Conservation (phyloP, 2,888 invertebrate genomes). For the Spilosoma lubricipeda region DNA sequence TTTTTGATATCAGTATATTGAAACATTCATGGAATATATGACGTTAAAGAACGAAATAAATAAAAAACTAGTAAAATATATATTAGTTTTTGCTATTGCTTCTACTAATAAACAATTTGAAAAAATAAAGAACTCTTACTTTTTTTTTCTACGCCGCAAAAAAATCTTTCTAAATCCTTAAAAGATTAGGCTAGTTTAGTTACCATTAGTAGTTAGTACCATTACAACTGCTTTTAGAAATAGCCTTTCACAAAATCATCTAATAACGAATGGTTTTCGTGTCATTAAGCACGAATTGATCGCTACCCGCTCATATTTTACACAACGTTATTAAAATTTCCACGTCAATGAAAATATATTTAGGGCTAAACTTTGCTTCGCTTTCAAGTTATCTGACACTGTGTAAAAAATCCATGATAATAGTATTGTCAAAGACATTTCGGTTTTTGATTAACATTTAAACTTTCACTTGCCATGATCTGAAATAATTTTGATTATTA, state of each 20-base stretch:
- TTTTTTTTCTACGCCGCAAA: background rate
- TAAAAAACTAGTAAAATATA: too few species aligned
- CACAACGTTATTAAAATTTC: slow-evolving; percentile 32
- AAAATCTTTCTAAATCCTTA: background rate
- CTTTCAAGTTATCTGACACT: slow-evolving; percentile 25
- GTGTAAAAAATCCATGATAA: slow-evolving; percentile 17
- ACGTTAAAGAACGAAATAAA: background rate
- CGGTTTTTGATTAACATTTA: background rate
- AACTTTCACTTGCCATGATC: background rate
- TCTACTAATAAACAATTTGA: background rate
- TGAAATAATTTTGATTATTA: background rate
- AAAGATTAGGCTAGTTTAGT: background rate
- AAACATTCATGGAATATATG: background rate
- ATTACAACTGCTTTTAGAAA: background rate
- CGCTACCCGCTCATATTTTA: slow-evolving; percentile 33
- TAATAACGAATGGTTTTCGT: slow-evolving; percentile 1
- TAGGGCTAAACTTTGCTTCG: slow-evolving; percentile 37
- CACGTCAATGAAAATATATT: slow-evolving; percentile 45
- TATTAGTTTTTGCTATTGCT: background rate
- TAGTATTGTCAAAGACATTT: background rate
- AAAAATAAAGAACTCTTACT: background rate
- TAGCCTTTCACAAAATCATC: background rate
- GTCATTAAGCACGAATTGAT: slow-evolving; percentile 30
- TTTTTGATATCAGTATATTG: background rate
- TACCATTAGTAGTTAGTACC: too few species aligned